These are phyloP conservation scores for Amia ocellicauda DNA, from an alignment of 2,113 vertebrate genomes.

Conservation along the genomic window DNA sequence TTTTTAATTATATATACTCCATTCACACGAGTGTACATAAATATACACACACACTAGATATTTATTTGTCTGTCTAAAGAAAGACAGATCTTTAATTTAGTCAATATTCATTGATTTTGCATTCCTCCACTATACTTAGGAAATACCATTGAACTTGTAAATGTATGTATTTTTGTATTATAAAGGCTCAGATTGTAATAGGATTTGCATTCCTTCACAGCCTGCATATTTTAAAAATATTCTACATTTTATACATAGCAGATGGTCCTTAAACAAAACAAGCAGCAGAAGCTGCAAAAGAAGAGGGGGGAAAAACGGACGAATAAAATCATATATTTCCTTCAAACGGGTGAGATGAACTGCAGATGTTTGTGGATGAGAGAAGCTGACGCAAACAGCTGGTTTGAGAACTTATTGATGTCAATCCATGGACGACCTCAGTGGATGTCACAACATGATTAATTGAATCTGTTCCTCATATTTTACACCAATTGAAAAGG, in stretches of 20 bases:
- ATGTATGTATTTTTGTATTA: constrained; percentile 1
- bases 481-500: constrained; percentile 55
- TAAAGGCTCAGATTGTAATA: constrained; percentile 36
- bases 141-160: no score
- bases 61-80: no score
- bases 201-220: constrained; percentile 55
- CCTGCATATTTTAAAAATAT: constrained; percentile 60
- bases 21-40: no score
- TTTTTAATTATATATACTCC: no score
- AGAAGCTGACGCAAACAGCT: constrained; percentile 68
- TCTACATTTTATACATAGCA: constrained; percentile 77
- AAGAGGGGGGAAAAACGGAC: constrained; percentile 48
- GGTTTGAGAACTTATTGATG: constrained; percentile 70
- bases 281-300: constrained; percentile 70
- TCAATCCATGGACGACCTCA: constrained; percentile 61
- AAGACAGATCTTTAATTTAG: no score
- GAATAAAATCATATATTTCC: constrained; percentile 78
- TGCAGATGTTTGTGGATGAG: constrained; percentile 84
- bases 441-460: constrained; percentile 60
- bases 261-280: constrained; percentile 79
- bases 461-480: constrained; percentile 57
- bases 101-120: no score
- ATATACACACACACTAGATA: no score
- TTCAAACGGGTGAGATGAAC: constrained; percentile 82
- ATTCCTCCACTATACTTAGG: no score